Evolutionary conservation across 2,888 invertebrate species (phyloP).

Genomic region (Aplocera efformata): DNA sequence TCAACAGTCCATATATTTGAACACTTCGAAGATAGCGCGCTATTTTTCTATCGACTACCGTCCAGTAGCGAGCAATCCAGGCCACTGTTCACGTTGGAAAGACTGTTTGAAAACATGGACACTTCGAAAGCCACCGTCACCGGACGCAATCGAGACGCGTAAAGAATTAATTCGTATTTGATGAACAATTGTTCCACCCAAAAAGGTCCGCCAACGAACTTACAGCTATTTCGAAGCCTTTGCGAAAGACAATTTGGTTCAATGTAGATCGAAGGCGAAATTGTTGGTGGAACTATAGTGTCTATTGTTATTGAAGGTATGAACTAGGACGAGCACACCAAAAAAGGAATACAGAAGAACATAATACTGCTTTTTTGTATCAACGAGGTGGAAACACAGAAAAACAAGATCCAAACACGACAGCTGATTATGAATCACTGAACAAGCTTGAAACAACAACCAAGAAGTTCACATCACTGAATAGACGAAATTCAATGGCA

Average conservation of each 20-base stretch:
- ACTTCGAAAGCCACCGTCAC: slow-evolving; percentile 72
- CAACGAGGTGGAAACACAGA: slow-evolving; percentile 5
- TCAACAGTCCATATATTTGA: slow-evolving; percentile 52
- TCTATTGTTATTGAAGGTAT: slow-evolving; percentile 5
- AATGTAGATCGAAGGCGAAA: slow-evolving; percentile 37
- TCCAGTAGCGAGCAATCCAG: slow-evolving; percentile 61
- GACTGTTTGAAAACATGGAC: slow-evolving; percentile 65
- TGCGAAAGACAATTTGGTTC: slow-evolving; percentile 34
- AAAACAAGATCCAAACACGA: slow-evolving; percentile 1
- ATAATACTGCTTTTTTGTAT: background rate
- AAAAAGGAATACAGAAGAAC: slow-evolving; percentile 1
- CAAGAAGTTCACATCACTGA: slow-evolving; percentile 68
- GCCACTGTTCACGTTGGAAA: slow-evolving; percentile 68
- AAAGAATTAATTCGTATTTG: slow-evolving; percentile 71
- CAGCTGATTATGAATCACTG: slow-evolving; percentile 22
- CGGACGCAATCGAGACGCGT: slow-evolving; percentile 73
- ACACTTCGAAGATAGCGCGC: slow-evolving; percentile 52
- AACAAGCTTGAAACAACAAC: slow-evolving; percentile 29
- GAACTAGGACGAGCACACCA: slow-evolving; percentile 1
- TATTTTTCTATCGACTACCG: slow-evolving; percentile 48
- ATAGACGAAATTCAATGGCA: slow-evolving; percentile 67
- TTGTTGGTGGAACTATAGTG: slow-evolving; percentile 16
- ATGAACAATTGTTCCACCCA: slow-evolving; percentile 68
- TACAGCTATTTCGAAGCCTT: slow-evolving; percentile 42
- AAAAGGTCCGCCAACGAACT: slow-evolving; percentile 56